Evolutionary conservation across 2,888 invertebrate genomes (phyloP).

Genomic region (Malacosoma neustria): DNA sequence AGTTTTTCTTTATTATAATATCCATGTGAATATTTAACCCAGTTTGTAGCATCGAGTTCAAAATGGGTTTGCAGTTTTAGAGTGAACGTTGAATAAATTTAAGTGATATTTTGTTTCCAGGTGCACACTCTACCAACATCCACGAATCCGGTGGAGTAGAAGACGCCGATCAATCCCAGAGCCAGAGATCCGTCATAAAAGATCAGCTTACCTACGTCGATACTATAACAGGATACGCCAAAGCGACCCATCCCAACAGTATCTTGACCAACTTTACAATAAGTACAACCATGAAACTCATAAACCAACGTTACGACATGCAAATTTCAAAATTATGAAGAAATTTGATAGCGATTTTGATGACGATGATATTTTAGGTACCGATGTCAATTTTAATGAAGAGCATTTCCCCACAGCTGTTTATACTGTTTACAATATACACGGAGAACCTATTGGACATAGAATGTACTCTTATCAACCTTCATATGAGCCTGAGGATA

Average conservation of each 20-base stretch:
- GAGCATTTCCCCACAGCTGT: conserved; percentile 59
- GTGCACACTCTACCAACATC: conserved; percentile 91
- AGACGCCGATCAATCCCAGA: conserved; percentile 73
- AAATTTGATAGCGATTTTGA: conserved; percentile 52
- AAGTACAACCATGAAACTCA: conserved; percentile 57
- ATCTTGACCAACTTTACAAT: conserved; percentile 50
- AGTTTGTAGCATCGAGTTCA: too few species aligned
- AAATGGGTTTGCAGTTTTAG: too few species aligned
- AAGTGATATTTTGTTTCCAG: too few species aligned
- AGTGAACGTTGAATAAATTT: too few species aligned
- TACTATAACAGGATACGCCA: conserved; percentile 52
- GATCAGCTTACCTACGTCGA: conserved; percentile 55
- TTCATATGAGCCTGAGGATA: conserved; percentile 62
- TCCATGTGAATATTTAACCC: too few species aligned
- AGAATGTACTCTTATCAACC: conserved; percentile 63
- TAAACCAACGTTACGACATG: conserved; percentile 61
- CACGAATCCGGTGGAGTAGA: conserved; percentile 87
- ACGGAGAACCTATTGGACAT: conserved; percentile 66
- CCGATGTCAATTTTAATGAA: conserved; percentile 24
- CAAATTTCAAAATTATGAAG: conserved; percentile 64
- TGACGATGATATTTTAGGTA: conserved; percentile 34
- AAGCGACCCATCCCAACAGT: conserved; percentile 35
- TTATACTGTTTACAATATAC: conserved; percentile 61
- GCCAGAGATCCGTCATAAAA: conserved; percentile 46
- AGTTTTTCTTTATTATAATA: too few species aligned